Evolutionary conservation across 1,140 invertebrate genomes (phyloP).

Genomic region (Meloidogyne exigua): DNA sequence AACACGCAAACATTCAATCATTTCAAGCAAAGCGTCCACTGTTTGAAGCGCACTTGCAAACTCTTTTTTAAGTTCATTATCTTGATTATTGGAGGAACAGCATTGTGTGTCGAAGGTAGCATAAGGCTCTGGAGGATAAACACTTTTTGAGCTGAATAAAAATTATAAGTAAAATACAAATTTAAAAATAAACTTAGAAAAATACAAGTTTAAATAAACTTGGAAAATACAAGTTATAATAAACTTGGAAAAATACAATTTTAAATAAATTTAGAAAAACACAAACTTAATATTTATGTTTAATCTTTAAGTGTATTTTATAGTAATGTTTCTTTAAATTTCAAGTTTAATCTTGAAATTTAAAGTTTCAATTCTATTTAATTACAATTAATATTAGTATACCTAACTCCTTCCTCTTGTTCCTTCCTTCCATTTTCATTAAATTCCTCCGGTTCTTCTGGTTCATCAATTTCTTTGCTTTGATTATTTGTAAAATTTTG

Average conservation of each 20-base stretch:
- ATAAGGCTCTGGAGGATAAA: neutral
- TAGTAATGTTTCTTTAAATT: too few species aligned
- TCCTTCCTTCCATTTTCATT: neutral
- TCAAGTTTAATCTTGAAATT: too few species aligned
- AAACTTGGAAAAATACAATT: too few species aligned
- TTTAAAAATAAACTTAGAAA: too few species aligned
- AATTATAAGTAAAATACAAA: too few species aligned
- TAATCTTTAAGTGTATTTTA: too few species aligned
- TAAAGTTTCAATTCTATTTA: too few species aligned
- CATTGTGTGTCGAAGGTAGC: neutral
- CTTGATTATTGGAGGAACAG: neutral
- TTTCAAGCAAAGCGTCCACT: slow-evolving; percentile 23
- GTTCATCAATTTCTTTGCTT: slow-evolving; percentile 4
- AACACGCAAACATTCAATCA: slow-evolving; percentile 28
- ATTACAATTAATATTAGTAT: too few species aligned
- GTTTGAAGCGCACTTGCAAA: slow-evolving; percentile 1
- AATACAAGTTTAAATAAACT: too few species aligned
- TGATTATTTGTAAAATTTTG: neutral
- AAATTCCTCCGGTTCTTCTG: neutral
- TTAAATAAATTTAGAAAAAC: too few species aligned
- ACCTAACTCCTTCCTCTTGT: neutral
- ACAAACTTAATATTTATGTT: too few species aligned
- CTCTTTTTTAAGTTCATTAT: neutral
- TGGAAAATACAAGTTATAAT: too few species aligned
- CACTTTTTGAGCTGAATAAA: neutral